These are phyloP conservation scores for Pteropus rufus DNA, from an alignment of 2,797 vertebrate genomes.

Conservation along the genomic window DNA sequence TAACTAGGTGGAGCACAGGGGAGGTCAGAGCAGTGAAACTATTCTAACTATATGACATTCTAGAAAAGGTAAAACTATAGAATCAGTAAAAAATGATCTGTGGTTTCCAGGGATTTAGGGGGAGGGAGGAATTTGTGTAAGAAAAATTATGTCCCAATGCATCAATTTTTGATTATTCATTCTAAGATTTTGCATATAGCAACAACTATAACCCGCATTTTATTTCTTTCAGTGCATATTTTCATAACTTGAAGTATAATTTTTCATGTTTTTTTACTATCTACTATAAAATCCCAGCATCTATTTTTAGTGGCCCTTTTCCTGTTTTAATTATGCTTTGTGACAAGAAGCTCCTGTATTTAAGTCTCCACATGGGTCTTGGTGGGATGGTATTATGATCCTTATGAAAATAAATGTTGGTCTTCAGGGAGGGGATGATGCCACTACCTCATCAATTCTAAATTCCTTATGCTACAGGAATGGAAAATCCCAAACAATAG, in stretches of 20 bases:
- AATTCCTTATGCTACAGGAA: not conserved
- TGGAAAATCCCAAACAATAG: not conserved
- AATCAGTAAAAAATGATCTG: not conserved
- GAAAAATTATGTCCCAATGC: not conserved
- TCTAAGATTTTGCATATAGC: not conserved
- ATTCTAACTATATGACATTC: not conserved
- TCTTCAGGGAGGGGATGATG: not conserved
- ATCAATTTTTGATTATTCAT: not conserved
- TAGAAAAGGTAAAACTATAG: not conserved
- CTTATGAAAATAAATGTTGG: not conserved
- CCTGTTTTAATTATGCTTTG: not conserved
- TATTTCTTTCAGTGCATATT: not conserved
- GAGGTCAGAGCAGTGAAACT: not conserved
- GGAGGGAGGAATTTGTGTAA: not conserved
- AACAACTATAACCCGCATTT: not conserved
- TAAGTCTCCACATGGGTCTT: not conserved
- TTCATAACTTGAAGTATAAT: not conserved
- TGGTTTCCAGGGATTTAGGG: not conserved
- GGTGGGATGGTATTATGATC: not conserved
- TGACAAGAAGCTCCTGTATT: not conserved
- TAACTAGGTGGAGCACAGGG: not conserved
- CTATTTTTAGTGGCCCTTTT: not conserved
- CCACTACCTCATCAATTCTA: not conserved
- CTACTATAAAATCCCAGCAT: not conserved
- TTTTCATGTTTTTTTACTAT: not conserved